Base-by-base conservation (phyloP, 2,113 vertebrate genomes). In the Hypanus sabinus region DNA sequence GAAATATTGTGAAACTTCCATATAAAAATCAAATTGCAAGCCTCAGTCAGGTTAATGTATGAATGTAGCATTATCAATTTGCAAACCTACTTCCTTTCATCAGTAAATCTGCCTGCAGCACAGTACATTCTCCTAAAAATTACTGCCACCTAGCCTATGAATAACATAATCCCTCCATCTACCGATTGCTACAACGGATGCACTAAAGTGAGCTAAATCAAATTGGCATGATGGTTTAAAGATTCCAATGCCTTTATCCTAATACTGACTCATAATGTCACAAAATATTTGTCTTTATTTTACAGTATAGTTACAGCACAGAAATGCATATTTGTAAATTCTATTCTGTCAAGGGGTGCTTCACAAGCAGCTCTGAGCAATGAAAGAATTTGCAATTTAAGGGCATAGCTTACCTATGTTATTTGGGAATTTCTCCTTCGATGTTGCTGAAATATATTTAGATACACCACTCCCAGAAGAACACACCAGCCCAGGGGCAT, bases 51-150 rank as follows among this genome's bases (percentile, higher is more conserved):
- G 10, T 30, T 36, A 65, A 90, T 65, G 85, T 24, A 68, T 20
- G 60, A 90, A 65, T 88, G 57, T 55, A 62, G 57, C 83, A 88
- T 12, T 62, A n/a, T 33, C n/a, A 7, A 68, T 68, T n/a, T 33
- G 62, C 85, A 90, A 90, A 76, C 62, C n/a, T 62, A 36, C 60
- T 90, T 90, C 60, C 85, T 90, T 30, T 90, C 85, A 90, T 90
- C 62, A 90, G 85, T 90, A 65, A 90, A 62, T 90, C 60, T 65
- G 11, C 71, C 71, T 73, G 18, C 71, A 73, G 60, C 57, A 36
- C 60, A 33, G 30, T 18, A 33, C 71, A 73, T 20, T 24, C 30
- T 62, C 85, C 83, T n/a, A n/a, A 87, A 4, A 87, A 62, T 87
- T 87, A 57, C 57, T 62, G 57, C 27, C 18, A 60, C 57, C 57